A percentile compares a stretch with the other conserved stretches of the same genome.
These are phyloP conservation scores for Xenotilapia leptura DNA, from an alignment of 2,113 vertebrate genomes.

Conservation along the genomic window DNA sequence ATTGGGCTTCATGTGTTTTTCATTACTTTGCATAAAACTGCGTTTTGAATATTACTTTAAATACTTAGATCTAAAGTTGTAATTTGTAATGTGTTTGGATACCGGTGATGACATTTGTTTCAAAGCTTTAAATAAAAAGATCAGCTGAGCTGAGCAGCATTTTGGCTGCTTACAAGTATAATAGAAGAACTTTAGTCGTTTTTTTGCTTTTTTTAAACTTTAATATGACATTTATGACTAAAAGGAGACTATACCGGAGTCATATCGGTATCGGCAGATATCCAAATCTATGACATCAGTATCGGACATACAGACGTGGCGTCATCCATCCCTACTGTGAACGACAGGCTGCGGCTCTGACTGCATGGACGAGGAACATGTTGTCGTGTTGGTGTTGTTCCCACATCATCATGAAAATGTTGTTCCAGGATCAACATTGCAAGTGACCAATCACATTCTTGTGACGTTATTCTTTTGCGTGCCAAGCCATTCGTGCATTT, in stretches of 20 bases:
- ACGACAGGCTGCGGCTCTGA: background rate
- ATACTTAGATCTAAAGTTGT: background rate
- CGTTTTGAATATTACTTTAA: background rate
- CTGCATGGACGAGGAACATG: background rate
- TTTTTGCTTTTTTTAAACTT: rapidly evolving
- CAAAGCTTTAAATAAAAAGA: background rate
- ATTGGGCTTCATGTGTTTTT: background rate
- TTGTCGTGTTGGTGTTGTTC: too few relatives aligned
- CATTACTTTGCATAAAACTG: rapidly evolving
- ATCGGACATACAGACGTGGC: background rate
- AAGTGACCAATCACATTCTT: too few relatives aligned
- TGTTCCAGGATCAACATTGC: too few relatives aligned
- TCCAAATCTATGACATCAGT: background rate
- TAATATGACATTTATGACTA: background rate
- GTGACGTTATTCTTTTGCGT: too few relatives aligned
- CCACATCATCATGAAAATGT: too few relatives aligned
- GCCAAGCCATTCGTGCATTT: too few relatives aligned
- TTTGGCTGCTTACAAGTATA: too few relatives aligned
- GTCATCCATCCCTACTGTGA: background rate
- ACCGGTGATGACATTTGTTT: rapidly evolving
- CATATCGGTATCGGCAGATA: background rate
- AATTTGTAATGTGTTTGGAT: background rate
- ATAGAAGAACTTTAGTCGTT: background rate
- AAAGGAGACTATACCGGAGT: background rate
- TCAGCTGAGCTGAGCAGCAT: too few relatives aligned